Percentiles rank a stretch among this genome's conserved stretches.
These are phyloP conservation scores for Ypsolopha scabrella DNA, from an alignment of 2,888 invertebrate genomes.

Conservation along the genomic window DNA sequence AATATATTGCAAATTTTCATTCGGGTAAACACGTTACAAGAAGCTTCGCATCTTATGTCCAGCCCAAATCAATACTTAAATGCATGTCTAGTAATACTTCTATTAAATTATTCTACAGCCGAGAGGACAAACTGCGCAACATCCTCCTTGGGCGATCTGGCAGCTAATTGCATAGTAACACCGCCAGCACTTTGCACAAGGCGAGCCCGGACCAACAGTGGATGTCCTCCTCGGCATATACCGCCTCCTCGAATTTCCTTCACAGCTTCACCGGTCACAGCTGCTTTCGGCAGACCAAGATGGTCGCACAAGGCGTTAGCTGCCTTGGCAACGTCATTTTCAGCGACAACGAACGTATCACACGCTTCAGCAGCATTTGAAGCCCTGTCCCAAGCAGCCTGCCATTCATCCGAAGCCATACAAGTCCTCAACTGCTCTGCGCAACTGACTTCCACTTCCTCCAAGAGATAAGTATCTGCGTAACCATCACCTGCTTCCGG, in stretches of 20 bases:
- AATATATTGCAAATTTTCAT: no score
- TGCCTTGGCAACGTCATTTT: slow-evolving; percentile 43
- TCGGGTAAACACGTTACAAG: no score
- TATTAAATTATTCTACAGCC: slow-evolving; percentile 77
- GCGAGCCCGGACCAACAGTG: slow-evolving; percentile 89
- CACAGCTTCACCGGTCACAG: slow-evolving; percentile 45
- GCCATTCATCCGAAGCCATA: slow-evolving; percentile 46
- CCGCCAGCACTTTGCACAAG: slow-evolving; percentile 78
- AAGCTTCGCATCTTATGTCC: no score
- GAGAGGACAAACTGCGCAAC: slow-evolving; percentile 90
- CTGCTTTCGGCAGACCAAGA: slow-evolving; percentile 38
- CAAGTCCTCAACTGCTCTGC: slow-evolving; percentile 48
- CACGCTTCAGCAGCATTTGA: slow-evolving; percentile 80
- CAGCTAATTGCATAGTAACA: slow-evolving; percentile 95
- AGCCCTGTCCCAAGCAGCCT: slow-evolving; percentile 83
- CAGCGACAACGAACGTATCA: slow-evolving; percentile 91
- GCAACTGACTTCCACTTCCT: slow-evolving; percentile 74
- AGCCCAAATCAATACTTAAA: no score
- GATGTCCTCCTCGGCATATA: slow-evolving; percentile 90
- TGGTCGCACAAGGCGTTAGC: slow-evolving; percentile 53
- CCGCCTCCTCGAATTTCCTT: slow-evolving; percentile 70
- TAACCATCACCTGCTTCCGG: slow-evolving; percentile 97
- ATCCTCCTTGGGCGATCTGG: slow-evolving; percentile 86
- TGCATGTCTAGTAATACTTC: no score
- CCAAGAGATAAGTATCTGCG: slow-evolving; percentile 95